Evolutionary conservation across 2,888 invertebrate genomes (phyloP).

Genomic region (Monoplex corrugatus): DNA sequence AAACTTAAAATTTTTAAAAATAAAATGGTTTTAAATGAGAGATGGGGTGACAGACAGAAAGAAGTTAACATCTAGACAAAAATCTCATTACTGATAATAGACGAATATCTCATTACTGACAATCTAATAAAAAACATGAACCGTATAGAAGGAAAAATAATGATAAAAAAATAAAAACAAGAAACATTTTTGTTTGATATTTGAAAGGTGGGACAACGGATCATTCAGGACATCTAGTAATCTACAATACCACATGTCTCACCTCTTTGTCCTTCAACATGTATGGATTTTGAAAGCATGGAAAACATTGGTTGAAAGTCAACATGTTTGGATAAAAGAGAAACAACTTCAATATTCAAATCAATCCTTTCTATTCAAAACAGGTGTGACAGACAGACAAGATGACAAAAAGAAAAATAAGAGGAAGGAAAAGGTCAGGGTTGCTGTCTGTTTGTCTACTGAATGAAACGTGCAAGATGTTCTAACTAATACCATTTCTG

Average conservation of each 20-base stretch:
- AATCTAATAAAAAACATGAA: not conserved
- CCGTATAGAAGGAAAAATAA: not conserved
- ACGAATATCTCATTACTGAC: not conserved
- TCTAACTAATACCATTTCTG: no score
- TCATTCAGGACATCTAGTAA: slow-evolving; percentile 5
- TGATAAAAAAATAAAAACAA: not conserved
- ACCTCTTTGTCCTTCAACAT: slow-evolving; percentile 49
- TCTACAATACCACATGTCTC: slow-evolving; percentile 41
- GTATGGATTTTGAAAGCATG: not conserved
- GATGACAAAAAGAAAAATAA: not conserved
- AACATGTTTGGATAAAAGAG: no score
- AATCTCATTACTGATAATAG: no score
- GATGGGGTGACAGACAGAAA: not conserved
- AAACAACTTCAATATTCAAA: not conserved
- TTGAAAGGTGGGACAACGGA: slow-evolving; percentile 3
- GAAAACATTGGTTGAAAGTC: slow-evolving; percentile 10
- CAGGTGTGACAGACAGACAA: not conserved
- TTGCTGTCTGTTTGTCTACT: not conserved
- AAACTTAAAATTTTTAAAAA: no score
- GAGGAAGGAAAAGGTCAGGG: not conserved
- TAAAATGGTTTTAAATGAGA: not conserved
- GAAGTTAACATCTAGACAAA: not conserved
- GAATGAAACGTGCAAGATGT: no score
- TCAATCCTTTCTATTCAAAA: not conserved
- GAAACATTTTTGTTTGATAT: not conserved